phyloP scores from a whole-genome alignment of 2,888 invertebrate species.

The Trypoxylon attenuatum region DNA sequence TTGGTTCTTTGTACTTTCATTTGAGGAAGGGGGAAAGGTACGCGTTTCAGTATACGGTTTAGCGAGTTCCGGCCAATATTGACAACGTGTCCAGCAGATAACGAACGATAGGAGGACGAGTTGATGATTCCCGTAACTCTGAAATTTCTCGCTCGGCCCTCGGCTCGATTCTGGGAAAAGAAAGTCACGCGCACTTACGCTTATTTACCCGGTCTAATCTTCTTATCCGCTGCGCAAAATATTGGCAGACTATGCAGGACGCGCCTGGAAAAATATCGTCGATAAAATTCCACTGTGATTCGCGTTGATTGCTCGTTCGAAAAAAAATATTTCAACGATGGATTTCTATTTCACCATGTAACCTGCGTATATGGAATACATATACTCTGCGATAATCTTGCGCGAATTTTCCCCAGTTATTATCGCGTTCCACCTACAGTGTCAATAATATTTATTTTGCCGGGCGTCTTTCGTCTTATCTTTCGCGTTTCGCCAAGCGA shows the following conservation, averaged over 20 bases:
- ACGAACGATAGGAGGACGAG: no score
- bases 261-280: not conserved
- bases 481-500: not conserved
- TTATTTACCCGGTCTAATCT: constrained; percentile 1
- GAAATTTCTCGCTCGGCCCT: not conserved
- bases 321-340: not conserved
- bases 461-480: not conserved
- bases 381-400: no score
- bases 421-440: not conserved
- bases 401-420: not conserved
- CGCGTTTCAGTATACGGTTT: no score
- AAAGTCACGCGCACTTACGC: not conserved
- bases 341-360: not conserved
- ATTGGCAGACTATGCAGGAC: not conserved
- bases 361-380: not conserved
- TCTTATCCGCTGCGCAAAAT: constrained; percentile 5
- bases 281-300: not conserved
- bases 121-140: not conserved
- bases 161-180: constrained; percentile 4
- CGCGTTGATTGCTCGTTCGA: not conserved
- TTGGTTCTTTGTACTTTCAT: no score
- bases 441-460: not conserved
- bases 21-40: no score
- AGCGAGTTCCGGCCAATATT: no score
- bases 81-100: no score